These are phyloP conservation scores for Sturmia bella DNA, from an alignment of 2,888 invertebrate species.

Conservation along the genomic window DNA sequence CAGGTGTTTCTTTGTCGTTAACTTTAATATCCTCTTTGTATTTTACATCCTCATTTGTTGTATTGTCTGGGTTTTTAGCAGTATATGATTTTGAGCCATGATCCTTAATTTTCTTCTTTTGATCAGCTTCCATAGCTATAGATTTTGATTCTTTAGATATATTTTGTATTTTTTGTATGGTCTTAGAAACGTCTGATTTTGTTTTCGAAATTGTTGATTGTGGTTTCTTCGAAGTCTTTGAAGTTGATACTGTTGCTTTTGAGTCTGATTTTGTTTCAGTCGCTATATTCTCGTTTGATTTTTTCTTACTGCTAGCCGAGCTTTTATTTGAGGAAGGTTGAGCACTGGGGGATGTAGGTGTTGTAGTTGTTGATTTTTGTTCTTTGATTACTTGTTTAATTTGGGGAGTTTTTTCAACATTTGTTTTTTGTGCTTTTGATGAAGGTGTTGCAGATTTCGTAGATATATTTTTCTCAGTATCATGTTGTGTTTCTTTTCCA, in stretches of 20 bases:
- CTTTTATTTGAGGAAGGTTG: background rate
- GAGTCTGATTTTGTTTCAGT: background rate
- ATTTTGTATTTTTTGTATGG: background rate
- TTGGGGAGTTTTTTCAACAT: background rate
- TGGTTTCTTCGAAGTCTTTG: background rate
- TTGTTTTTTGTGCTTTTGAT: background rate
- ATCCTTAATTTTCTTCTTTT: background rate
- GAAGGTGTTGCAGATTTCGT: background rate
- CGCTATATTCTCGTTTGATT: background rate
- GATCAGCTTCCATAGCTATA: background rate
- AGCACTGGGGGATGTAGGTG: background rate
- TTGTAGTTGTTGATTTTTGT: background rate
- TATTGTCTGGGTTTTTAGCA: background rate
- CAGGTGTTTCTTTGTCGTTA: background rate
- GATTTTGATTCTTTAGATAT: background rate
- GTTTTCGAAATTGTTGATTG: background rate
- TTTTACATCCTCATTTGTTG: background rate
- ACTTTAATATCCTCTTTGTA: background rate
- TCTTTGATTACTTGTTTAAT: background rate
- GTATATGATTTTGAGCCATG: background rate
- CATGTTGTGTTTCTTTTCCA: background rate
- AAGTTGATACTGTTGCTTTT: constrained; percentile 3
- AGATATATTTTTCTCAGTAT: background rate
- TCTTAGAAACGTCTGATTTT: background rate
- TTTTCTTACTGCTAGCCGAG: background rate